Base-by-base conservation (phyloP, 30 jellyfish, hydroid and myxozoan genomes). In the Cassiopea andromeda region DNA sequence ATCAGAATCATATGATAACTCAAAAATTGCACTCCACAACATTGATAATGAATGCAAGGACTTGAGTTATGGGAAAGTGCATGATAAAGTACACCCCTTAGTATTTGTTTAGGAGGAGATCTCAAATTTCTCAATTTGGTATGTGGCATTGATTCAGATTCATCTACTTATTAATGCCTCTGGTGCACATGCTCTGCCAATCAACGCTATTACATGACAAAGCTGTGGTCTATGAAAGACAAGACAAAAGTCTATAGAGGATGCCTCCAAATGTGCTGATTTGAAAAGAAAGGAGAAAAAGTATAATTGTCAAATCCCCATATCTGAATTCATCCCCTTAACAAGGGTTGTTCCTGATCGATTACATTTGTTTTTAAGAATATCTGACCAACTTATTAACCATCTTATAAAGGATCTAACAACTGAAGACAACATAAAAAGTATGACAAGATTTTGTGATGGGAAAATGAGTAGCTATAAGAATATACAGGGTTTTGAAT, bases 151-250 rank as follows among this genome's bases (percentile, higher is more conserved):
- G 38, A 27, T 27, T 27, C 38, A 27, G 38, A 27, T 27, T 27
- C 38, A 27, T 27, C 38, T 27, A 27, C 38, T 27, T 27, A 27
- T 27, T 27, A 27, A 27, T 27, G 38, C 38, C 38, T 27, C 38
- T 27, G 38, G 38, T 27, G 84, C 84, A 18, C n/a, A 75, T 75
- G 84, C 12, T 67, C 84, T 1, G 47, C 84, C 46, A 67, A 75
- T 19, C 66, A 75, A 75, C 84, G 71, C 46, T 75, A 18, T 67
- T 38, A 75, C 84, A 75, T 67, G 14, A 58, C 84, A 75, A 75
- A 38, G 84, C 44, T 45, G 2, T 64, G 46, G 44, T 14, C 45
- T 49, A 18, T 75, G 84, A 49, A 75, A 75, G 84, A 27, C 38
- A 27, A 27, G 68, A 10, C 68, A 64, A 75, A 75, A 43, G 84